Base-by-base conservation (phyloP, 2,113 vertebrate genomes). In the Corythaixoides concolor region DNA sequence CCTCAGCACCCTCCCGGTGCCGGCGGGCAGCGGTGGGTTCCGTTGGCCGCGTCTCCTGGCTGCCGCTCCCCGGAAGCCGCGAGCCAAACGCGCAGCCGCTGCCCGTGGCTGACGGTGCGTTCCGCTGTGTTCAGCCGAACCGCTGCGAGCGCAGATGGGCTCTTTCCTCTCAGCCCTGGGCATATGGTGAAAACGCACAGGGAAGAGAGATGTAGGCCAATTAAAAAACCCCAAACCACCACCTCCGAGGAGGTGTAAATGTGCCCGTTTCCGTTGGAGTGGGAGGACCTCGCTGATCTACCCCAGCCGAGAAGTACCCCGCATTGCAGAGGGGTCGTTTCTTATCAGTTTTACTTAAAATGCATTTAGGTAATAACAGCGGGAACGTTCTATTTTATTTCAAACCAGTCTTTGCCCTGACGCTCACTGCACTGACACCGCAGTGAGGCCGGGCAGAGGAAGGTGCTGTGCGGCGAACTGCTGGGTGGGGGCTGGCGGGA, bases 91-190 rank as follows among this genome's bases (percentile, higher is more conserved):
- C 7, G 0, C 2, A 7, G 79, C 4, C 2, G 11, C 59, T 56
- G 15, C 2, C 17, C 3, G 0, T 0, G 1, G 47, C 39, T 35
- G 75, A 5, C 52, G 1, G 9, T n/a, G 28, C 15, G 33, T 9
- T 45, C 63, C 1, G 6, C 58, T 9, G n/a, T 3, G 5, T 45
- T 63, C 21, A 15, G 72, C 9, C 15, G 78, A 49, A 10, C 58
- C 1, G 4, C 19, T 12, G 72, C 11, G 47, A 32, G 24, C n/a
- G 5, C 43, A n/a, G 60, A 37, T 4, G 79, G 75, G 88, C 50
- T 53, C 16, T 6, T 64, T n/a, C 59, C 64, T 52, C 53, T 32
- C 76, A 15, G 72, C 85, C 63, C 35, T 11, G 72, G 80, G 53
- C 66, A 6, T 5, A 6, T 28, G 72, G 75, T 12, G 23, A 19